A percentile compares a stretch with the other conserved stretches of the same genome.
Conservation (phyloP, 2,888 invertebrate species). For the Anagyrus pseudococci region DNA sequence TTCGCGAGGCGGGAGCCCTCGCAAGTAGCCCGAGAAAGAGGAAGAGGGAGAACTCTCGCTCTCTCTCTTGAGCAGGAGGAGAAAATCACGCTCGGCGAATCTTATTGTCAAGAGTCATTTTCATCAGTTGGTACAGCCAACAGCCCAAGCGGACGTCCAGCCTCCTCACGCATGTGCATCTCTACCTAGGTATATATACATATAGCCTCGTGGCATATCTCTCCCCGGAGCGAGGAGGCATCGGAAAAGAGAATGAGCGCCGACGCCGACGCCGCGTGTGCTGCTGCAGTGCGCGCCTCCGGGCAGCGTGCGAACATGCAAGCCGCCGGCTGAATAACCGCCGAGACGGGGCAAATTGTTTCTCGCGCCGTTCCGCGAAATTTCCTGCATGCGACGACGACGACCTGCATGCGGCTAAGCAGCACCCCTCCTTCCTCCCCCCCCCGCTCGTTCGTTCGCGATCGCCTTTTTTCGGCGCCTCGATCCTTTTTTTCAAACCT, state of each 20-base stretch:
- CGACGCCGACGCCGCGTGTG: no score
- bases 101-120: slow-evolving; percentile 31
- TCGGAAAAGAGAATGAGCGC: no score
- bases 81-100: slow-evolving; percentile 24
- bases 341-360: slow-evolving; percentile 27
- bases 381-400: slow-evolving; percentile 29
- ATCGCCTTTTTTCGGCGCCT: not conserved
- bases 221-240: no score
- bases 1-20: slow-evolving; percentile 25
- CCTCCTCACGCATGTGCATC: no score
- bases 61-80: not conserved
- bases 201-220: no score
- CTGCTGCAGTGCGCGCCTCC: no score
- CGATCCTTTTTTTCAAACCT: no score
- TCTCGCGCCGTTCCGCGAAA: slow-evolving; percentile 25
- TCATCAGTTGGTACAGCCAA: slow-evolving; percentile 26
- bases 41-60: no score
- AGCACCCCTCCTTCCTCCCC: slow-evolving; percentile 5
- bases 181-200: no score
- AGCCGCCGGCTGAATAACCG: not conserved
- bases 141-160: no score
- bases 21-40: slow-evolving; percentile 21
- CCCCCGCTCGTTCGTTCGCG: no score
- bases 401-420: slow-evolving; percentile 6
- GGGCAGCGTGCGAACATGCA: not conserved